Evolutionary conservation across 92 coral and sea anemone genomes (phyloP), one percentile per base, ranked within the genome.

Genomic region (Palythoa heliodiscus): DNA sequence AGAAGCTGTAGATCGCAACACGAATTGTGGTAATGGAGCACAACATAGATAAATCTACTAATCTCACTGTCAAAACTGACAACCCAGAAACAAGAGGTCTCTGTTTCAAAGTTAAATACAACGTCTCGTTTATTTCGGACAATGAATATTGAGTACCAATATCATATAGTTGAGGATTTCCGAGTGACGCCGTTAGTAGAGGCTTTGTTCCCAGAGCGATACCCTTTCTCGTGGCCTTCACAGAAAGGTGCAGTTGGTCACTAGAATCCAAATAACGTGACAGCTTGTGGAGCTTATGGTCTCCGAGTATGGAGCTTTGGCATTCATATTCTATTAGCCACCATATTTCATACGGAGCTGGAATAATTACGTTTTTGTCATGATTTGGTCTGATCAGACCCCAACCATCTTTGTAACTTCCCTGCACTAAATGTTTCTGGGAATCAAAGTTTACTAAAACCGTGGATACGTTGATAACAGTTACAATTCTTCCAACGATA

Each of bases 321-420:
- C 99, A 97, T 2, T 78, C 84, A 76, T 95, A 95, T 73, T 97
- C 99, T 54, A 76, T 92, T 52, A 97, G 57, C 98, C 98, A 97
- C 99, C 99, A 97, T 71, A 76, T 75, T n/a, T 86, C 87, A 20
- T 83, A 85, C 13, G 76, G 73, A 76, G 71, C 64, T 52, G 89
- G 78, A 35, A 22, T 64, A 70, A 76, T 69, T 1, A 78, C 79
- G 25, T 80, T 73, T 43, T 52, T 60, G 87, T 72, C 76, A 16
- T 71, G 43, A 20, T 75, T 72, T 61, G 88, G 57, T 54, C 76
- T 76, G 79, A 87, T 83, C 37, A 92, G 52, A 55, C 93, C 91
- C 95, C 95, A 92, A 58, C 77, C 87, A 61, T 77, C 88, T 52
- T 89, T 85, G 75, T 70, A 88, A 47, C 78, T 73, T 40, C 92